Conservation (phyloP, 2,113 vertebrate species). For the Dolichotis patagonum region DNA sequence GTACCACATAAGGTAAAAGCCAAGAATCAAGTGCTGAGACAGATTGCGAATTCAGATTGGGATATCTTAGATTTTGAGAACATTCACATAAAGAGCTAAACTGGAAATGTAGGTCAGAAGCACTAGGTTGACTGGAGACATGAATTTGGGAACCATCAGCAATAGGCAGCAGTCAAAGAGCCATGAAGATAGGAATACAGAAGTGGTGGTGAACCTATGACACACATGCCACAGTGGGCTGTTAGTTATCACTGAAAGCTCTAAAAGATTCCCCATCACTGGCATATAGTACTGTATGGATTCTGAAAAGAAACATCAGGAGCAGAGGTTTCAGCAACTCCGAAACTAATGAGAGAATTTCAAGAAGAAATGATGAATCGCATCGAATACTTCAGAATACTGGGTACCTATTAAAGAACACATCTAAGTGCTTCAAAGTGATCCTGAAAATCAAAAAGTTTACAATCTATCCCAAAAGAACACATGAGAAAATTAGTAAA, state of each 20-base stretch:
- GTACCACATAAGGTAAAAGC: not conserved
- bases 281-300: not conserved
- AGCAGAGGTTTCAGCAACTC: not conserved
- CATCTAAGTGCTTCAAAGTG: not conserved
- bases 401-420: not conserved
- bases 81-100: not conserved
- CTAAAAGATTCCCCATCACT: not conserved
- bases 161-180: not conserved
- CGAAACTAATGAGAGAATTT: not conserved
- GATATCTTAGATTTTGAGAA: not conserved
- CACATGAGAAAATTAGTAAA: not conserved
- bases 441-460: conserved; percentile 12
- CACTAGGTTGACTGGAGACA: not conserved
- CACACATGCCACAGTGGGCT: not conserved
- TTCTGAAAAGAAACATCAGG: conserved; percentile 10
- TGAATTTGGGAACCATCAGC: not conserved
- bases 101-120: not conserved
- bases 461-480: not conserved
- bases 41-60: not conserved
- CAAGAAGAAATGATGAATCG: not conserved
- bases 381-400: not conserved
- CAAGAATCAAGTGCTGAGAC: not conserved
- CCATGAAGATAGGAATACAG: not conserved
- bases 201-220: not conserved
- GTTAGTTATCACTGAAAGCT: not conserved